These are phyloP conservation scores for Lycaon pictus DNA, from an alignment of 2,113 vertebrate species.

Conservation along the genomic window DNA sequence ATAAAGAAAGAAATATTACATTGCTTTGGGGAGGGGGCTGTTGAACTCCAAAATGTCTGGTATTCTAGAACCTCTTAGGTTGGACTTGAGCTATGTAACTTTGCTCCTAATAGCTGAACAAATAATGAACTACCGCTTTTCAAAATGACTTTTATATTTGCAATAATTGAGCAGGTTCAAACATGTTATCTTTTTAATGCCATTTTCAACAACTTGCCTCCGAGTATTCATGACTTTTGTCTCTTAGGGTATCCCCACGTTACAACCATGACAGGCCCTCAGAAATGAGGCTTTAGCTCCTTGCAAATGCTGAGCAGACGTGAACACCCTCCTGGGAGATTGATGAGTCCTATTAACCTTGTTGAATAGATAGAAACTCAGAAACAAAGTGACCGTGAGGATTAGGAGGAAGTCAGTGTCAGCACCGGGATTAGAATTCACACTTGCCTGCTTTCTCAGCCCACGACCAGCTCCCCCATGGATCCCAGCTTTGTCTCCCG, in stretches of 20 bases:
- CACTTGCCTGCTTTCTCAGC: slow-evolving; percentile 78
- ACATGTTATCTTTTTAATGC: slow-evolving; percentile 5
- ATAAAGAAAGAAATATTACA: not conserved
- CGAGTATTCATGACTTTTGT: slow-evolving; percentile 31
- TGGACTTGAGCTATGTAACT: not conserved
- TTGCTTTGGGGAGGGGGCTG: not conserved
- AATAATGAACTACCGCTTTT: not conserved
- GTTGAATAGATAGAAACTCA: slow-evolving; percentile 68
- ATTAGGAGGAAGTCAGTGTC: slow-evolving; percentile 80
- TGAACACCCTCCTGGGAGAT: slow-evolving; percentile 73
- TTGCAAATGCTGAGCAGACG: slow-evolving; percentile 8
- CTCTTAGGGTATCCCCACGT: not conserved
- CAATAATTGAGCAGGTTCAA: slow-evolving; percentile 43
- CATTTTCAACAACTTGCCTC: slow-evolving; percentile 50
- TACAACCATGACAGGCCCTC: not conserved
- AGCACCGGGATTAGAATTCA: slow-evolving; percentile 81
- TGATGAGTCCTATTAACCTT: slow-evolving; percentile 77
- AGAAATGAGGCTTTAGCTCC: slow-evolving; percentile 36
- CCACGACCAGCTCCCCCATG: slow-evolving; percentile 44
- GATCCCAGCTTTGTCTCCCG: slow-evolving; percentile 65
- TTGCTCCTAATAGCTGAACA: not conserved
- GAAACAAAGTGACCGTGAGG: slow-evolving; percentile 73
- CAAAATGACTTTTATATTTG: slow-evolving; percentile 10
- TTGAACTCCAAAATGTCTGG: not conserved
- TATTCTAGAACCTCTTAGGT: not conserved